phyloP scores from a whole-genome alignment of 2,113 vertebrate genomes.

The Pyrgilauda ruficollis region DNA sequence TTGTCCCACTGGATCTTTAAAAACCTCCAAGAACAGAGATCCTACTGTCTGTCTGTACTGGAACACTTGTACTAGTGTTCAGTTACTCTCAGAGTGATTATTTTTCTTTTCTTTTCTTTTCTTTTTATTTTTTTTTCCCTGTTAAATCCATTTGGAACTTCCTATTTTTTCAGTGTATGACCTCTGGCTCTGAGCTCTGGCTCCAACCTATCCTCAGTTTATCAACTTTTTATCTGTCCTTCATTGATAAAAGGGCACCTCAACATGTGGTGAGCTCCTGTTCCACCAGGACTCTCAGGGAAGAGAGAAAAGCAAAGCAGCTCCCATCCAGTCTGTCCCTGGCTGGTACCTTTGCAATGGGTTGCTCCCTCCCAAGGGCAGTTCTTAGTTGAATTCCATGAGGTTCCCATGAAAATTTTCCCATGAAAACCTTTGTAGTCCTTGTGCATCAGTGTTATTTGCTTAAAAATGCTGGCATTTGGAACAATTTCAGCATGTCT shows the following conservation, averaged over 20 bases:
- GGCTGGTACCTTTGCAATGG: not conserved
- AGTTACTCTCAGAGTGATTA: not conserved
- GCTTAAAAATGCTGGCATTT: not conserved
- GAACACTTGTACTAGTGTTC: not conserved
- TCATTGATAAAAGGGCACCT: not conserved
- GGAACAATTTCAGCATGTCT: not conserved
- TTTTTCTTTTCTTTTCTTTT: not conserved
- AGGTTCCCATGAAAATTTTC: not conserved
- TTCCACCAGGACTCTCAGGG: not conserved
- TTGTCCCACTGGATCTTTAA: not conserved
- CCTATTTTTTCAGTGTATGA: not conserved
- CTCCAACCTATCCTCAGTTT: not conserved
- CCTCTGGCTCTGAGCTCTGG: not conserved
- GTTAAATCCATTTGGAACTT: not conserved
- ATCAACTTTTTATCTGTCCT: not conserved
- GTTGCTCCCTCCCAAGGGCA: not conserved
- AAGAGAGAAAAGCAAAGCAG: not conserved
- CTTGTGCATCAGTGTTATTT: not conserved
- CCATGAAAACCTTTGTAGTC: not conserved
- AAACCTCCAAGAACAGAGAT: not conserved
- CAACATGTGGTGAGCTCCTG: not conserved
- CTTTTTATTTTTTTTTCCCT: fast-evolving
- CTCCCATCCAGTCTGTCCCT: not conserved
- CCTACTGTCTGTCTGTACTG: not conserved
- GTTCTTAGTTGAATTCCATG: not conserved